Evolutionary conservation across 2,113 vertebrate species (phyloP).

Genomic region (Festucalex cinctus): DNA sequence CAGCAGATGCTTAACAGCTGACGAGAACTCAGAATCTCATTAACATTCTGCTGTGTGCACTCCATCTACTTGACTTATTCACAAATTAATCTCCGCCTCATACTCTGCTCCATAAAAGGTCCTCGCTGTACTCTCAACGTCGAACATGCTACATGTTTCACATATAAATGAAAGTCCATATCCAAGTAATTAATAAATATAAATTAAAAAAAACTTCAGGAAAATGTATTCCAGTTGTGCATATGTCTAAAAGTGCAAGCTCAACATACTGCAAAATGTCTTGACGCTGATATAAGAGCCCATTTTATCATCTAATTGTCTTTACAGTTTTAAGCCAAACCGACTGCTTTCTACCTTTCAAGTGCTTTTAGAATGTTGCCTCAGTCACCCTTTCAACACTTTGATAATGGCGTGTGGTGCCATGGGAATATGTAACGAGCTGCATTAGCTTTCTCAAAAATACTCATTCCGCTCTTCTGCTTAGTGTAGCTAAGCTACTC

Average conservation of each 20-base stretch:
- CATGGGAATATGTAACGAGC: background rate
- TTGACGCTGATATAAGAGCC: background rate
- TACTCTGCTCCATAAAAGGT: slow-evolving; percentile 16
- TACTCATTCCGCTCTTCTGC: background rate
- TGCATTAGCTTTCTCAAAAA: background rate
- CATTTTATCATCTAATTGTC: background rate
- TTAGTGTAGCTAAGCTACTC: background rate
- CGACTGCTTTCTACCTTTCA: background rate
- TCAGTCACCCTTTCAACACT: background rate
- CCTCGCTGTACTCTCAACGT: background rate
- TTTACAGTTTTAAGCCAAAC: background rate
- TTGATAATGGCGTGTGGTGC: background rate
- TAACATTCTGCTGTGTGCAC: slow-evolving; percentile 49
- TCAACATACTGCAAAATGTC: background rate
- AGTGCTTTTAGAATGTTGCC: background rate
- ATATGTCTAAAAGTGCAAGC: background rate
- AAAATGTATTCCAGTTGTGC: background rate
- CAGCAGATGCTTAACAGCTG: slow-evolving; percentile 23
- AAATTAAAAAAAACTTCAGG: background rate
- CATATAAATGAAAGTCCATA: background rate
- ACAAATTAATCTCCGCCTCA: slow-evolving; percentile 62
- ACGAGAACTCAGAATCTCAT: slow-evolving; percentile 38
- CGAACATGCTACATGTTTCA: background rate
- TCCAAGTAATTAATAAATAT: background rate
- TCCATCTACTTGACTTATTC: slow-evolving; percentile 63